phyloP scores from a whole-genome alignment of 2,113 vertebrate species.

The Oreochromis niloticus region DNA sequence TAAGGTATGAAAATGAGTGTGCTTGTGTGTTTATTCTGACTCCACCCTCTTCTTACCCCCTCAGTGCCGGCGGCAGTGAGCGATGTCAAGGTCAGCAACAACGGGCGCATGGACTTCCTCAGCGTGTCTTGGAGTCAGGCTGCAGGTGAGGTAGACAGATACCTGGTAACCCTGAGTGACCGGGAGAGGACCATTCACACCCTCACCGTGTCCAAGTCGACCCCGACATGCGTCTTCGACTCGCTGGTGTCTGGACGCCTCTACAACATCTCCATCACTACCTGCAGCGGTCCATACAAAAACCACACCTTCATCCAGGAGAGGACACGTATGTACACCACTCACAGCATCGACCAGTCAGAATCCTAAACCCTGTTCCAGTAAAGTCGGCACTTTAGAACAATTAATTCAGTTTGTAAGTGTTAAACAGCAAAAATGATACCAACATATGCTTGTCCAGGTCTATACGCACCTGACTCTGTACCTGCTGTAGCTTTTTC shows the following conservation, averaged over 20 bases:
- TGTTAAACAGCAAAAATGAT: neutral
- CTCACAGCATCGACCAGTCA: conserved; percentile 40
- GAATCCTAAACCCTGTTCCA: conserved; percentile 38
- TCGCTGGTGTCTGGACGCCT: conserved; percentile 86
- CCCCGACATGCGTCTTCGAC: conserved; percentile 84
- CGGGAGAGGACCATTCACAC: conserved; percentile 71
- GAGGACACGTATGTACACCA: conserved; percentile 80
- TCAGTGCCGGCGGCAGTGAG: conserved; percentile 87
- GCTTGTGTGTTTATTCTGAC: neutral
- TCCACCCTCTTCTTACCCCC: neutral
- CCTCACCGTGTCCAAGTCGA: conserved; percentile 75
- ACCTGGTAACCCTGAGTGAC: conserved; percentile 83
- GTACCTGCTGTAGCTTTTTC: neutral
- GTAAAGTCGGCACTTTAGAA: neutral
- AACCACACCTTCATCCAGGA: conserved; percentile 82
- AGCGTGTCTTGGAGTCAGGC: conserved; percentile 88
- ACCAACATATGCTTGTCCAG: neutral
- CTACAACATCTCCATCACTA: conserved; percentile 84
- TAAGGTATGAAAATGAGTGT: accelerated
- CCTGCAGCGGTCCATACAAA: conserved; percentile 80
- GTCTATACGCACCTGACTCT: neutral
- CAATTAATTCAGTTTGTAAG: neutral
- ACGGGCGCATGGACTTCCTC: conserved; percentile 87
- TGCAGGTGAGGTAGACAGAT: conserved; percentile 83
- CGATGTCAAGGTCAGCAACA: conserved; percentile 88